Evolutionary conservation across 2,888 invertebrate genomes (phyloP), one percentile per base, ranked within the genome.

Genomic region (Toxonevra muliebris): DNA sequence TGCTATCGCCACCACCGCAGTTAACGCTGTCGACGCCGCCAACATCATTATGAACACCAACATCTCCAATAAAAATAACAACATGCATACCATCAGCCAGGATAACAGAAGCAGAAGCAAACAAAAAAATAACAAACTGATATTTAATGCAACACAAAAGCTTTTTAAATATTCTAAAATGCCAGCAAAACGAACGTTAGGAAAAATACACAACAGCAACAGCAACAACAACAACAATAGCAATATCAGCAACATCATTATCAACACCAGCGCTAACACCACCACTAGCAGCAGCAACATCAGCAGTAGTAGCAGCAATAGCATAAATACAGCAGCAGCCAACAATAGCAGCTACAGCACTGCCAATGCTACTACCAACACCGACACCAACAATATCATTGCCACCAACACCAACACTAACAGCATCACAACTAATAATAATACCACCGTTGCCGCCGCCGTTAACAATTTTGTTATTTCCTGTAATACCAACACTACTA

Each of bases 191-290:
- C 69, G 58, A 41, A 30, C 30, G 7, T 30, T 30, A 30, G 30
- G 60, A 60, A 19, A 12, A 58, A 58, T 41, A 58, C n/a, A 20
- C 40, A 58, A 58, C 30, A 58, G 40, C 58, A 40, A 5, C 57
- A 20, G 10, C 58, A 13, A 10, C 17, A 42, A 40, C 45, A 45
- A 43, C n/a, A 48, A 52, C 58, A 58, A 7, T 58, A 52, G 19
- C 54, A 57, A 30, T 59, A 66, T 17, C 60, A 73, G 55, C 62
- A 67, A 53, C 43, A 61, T n/a, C n/a, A n/a, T n/a, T n/a, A n/a
- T n/a, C n/a, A 54, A 12, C 15, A 52, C 12, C 20, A n/a, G 5
- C 30, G 9, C 17, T 9, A 20, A 45, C 30, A 63, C 15, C 20
- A 61, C 20, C 30, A 66, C 17, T 15, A 17, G 17, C 19, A 17